Conservation (phyloP, 1,140 invertebrate species). For the Homarus americanus region DNA sequence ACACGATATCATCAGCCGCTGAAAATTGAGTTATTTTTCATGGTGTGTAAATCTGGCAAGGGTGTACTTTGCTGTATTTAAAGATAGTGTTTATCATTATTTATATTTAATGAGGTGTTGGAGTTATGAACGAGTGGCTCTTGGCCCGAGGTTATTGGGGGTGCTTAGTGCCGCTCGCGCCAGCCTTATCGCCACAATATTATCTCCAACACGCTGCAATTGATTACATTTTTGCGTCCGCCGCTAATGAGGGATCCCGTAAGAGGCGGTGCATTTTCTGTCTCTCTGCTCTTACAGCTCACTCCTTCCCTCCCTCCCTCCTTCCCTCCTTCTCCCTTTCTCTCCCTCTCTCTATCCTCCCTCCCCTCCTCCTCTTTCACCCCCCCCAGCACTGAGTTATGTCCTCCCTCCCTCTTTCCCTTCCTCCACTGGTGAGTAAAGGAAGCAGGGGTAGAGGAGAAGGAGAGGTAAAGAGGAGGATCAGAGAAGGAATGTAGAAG, state of each 20-base stretch:
- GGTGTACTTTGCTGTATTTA: slow-evolving; percentile 59
- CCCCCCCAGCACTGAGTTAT: not conserved
- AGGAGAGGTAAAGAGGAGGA: no score
- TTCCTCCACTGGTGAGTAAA: no score
- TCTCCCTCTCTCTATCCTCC: not conserved
- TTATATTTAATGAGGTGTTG: slow-evolving; percentile 66
- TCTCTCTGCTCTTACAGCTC: not conserved
- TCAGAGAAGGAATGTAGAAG: no score
- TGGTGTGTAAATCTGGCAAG: slow-evolving; percentile 60
- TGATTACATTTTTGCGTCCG: not conserved
- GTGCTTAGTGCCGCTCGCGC: not conserved
- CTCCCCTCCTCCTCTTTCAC: not conserved
- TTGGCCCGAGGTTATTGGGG: not conserved
- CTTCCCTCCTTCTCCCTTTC: not conserved
- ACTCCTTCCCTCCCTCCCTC: slow-evolving; percentile 4
- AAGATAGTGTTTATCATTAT: slow-evolving; percentile 66
- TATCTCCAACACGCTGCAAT: not conserved
- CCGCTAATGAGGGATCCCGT: not conserved
- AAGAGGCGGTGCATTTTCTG: not conserved
- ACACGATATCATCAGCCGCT: slow-evolving; percentile 28
- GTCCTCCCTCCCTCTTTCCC: not conserved
- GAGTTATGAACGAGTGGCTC: slow-evolving; percentile 39
- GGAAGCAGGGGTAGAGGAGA: no score
- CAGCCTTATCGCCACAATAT: not conserved
- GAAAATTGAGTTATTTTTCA: slow-evolving; percentile 70